Evolutionary conservation across 2,888 invertebrate genomes (phyloP).

Genomic region (Osedax fenrisi): DNA sequence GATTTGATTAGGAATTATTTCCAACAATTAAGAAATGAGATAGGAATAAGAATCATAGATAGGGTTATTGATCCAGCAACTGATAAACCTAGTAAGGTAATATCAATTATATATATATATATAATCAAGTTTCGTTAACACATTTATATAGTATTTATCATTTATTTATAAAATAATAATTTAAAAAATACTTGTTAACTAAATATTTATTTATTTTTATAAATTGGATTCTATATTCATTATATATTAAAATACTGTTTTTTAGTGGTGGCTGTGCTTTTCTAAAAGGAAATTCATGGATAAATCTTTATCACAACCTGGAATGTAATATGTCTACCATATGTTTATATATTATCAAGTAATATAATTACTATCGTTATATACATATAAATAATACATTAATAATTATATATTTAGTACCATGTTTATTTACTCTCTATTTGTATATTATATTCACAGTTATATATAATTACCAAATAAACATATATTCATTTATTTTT

Average conservation of each 20-base stretch:
- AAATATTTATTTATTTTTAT: too few species aligned
- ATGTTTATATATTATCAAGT: too few species aligned
- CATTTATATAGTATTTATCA: background rate
- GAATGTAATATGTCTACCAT: too few species aligned
- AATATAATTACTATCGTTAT: too few species aligned
- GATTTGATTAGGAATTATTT: slow-evolving; percentile 83
- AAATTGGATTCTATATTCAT: too few species aligned
- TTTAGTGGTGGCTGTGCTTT: slow-evolving; percentile 93
- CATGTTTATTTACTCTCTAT: too few species aligned
- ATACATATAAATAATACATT: too few species aligned
- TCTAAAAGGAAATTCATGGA: slow-evolving; percentile 99
- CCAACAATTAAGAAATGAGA: slow-evolving; percentile 85
- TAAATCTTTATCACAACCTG: slow-evolving; percentile 80
- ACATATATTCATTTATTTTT: too few species aligned
- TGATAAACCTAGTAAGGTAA: slow-evolving; percentile 78
- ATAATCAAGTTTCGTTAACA: background rate
- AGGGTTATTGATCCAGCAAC: slow-evolving; percentile 78
- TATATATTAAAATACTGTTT: slow-evolving; percentile 31
- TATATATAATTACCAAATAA: too few species aligned
- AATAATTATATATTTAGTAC: too few species aligned
- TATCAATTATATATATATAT: background rate
- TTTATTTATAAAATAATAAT: background rate
- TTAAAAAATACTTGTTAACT: background rate
- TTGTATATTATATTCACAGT: too few species aligned
- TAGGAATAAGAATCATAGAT: slow-evolving; percentile 76